Evolutionary conservation across 2,113 vertebrate genomes (phyloP).

Genomic region (Tenrec ecaudatus): DNA sequence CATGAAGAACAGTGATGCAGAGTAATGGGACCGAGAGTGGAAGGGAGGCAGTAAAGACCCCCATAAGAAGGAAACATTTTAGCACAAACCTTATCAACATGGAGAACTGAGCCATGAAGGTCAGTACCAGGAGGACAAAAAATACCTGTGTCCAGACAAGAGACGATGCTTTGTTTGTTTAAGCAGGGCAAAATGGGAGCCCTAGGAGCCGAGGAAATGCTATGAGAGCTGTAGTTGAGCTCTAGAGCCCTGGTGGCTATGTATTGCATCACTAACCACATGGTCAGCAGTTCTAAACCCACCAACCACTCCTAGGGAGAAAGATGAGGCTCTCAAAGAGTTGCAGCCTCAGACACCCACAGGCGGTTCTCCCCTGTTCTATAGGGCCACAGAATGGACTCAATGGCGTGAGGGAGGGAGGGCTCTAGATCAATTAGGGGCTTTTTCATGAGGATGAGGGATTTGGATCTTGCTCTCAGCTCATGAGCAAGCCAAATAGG

Average conservation of each 20-base stretch:
- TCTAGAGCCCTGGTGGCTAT: too few relatives aligned
- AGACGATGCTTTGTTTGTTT: neutral
- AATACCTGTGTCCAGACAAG: conserved; percentile 38
- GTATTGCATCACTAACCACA: too few relatives aligned
- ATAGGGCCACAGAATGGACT: too few relatives aligned
- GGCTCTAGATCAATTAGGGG: neutral
- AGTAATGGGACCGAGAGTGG: neutral
- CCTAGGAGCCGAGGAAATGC: neutral
- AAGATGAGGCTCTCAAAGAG: too few relatives aligned
- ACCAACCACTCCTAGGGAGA: too few relatives aligned
- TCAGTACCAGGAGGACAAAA: neutral
- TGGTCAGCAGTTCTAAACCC: too few relatives aligned
- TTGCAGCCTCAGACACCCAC: too few relatives aligned
- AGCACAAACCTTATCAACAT: conserved; percentile 19
- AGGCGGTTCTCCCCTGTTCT: too few relatives aligned
- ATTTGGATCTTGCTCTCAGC: neutral
- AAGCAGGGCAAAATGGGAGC: neutral
- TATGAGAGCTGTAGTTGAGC: too few relatives aligned
- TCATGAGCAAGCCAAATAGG: neutral
- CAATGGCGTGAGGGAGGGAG: too few relatives aligned
- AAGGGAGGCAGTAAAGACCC: neutral
- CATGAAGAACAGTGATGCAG: neutral
- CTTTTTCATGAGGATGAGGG: neutral
- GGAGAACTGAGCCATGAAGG: too few relatives aligned
- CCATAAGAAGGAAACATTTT: conserved; percentile 10